These are phyloP conservation scores for Hetaerina titia DNA, from an alignment of 2,888 invertebrate species.

Conservation along the genomic window DNA sequence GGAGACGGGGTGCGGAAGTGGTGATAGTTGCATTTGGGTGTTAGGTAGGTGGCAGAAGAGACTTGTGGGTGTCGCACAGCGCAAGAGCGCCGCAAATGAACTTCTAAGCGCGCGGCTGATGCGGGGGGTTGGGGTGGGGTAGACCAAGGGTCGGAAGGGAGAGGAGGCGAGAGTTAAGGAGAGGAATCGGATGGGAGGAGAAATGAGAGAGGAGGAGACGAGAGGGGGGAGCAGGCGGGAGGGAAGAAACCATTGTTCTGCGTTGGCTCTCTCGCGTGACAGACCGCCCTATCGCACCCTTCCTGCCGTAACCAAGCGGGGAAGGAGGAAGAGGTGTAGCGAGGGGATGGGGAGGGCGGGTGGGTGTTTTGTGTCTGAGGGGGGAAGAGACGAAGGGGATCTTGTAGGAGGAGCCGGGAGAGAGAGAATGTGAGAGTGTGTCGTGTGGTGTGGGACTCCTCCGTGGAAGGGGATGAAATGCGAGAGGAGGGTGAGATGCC, in stretches of 20 bases:
- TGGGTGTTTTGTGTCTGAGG: not conserved
- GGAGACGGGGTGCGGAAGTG: no score
- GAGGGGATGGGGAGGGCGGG: not conserved
- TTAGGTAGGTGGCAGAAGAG: no score
- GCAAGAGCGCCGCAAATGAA: no score
- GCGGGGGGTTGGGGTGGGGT: not conserved
- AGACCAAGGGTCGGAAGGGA: not conserved
- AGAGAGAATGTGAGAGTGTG: not conserved
- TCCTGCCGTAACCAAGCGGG: constrained; percentile 54
- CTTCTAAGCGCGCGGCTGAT: no score
- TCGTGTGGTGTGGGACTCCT: not conserved
- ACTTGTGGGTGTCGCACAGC: no score
- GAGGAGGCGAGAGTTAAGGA: not conserved
- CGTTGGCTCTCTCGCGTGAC: constrained; percentile 30
- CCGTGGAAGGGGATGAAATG: not conserved
- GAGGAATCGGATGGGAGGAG: not conserved
- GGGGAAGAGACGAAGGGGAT: not conserved
- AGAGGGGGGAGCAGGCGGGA: not conserved
- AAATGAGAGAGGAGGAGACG: not conserved
- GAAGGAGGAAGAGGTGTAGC: not conserved
- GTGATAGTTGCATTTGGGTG: no score
- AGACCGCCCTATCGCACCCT: constrained; percentile 42
- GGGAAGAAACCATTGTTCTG: constrained; percentile 48
- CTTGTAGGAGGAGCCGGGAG: not conserved
- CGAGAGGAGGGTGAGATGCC: not conserved